These are phyloP conservation scores for Sturnus vulgaris DNA, from an alignment of 2,113 vertebrate genomes.

Conservation along the genomic window DNA sequence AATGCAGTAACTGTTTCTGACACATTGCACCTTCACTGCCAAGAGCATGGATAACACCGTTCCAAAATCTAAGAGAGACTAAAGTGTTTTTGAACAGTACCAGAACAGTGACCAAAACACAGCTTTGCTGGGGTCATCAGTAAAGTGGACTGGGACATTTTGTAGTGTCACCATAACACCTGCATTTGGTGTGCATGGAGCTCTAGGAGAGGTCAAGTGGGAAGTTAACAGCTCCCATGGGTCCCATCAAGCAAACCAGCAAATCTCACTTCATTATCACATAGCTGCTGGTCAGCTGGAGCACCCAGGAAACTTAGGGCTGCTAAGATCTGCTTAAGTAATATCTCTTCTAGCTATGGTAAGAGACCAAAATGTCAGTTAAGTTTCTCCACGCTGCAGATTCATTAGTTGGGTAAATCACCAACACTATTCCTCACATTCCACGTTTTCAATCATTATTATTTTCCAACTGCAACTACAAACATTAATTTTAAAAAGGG, in stretches of 20 bases:
- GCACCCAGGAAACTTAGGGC: not conserved
- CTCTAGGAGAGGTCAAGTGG: not conserved
- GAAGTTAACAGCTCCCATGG: not conserved
- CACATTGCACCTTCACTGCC: not conserved
- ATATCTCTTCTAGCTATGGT: not conserved
- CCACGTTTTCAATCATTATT: not conserved
- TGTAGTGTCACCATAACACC: not conserved
- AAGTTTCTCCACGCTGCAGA: not conserved
- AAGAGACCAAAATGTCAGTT: not conserved
- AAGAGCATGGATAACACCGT: fast-evolving
- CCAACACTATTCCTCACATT: not conserved
- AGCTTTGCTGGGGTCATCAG: not conserved
- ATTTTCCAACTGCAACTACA: not conserved
- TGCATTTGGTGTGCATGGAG: fast-evolving
- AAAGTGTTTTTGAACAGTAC: fast-evolving
- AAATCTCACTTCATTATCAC: not conserved
- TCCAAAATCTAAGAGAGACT: not conserved
- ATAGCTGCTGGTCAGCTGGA: not conserved
- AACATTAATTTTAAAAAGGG: not conserved
- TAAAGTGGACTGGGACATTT: not conserved
- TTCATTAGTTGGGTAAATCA: not conserved
- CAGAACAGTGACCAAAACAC: fast-evolving
- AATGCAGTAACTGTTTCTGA: not conserved
- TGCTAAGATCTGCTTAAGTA: not conserved
- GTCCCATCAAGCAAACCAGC: not conserved